phyloP scores from a whole-genome alignment of 2,797 vertebrate genomes.

The Huso huso region DNA sequence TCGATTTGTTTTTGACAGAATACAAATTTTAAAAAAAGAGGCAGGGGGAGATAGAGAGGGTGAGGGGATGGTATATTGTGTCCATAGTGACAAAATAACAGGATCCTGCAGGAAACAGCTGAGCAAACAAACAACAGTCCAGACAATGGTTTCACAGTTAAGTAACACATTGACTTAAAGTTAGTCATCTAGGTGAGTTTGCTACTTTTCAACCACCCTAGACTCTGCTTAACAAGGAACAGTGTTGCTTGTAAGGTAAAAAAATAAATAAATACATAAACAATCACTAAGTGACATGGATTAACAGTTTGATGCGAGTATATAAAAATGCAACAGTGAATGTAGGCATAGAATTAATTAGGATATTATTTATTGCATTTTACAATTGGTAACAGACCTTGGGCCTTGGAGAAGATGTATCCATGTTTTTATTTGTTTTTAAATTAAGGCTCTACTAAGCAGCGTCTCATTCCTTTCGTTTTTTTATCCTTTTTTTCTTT shows the following conservation, averaged over 20 bases:
- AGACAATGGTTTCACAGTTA: slow-evolving; percentile 30
- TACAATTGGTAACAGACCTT: too few relatives aligned
- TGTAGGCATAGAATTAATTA: too few relatives aligned
- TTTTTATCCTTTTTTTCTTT: too few relatives aligned
- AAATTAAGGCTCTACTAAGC: too few relatives aligned
- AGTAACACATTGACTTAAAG: background rate
- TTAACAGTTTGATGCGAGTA: background rate
- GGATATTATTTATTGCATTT: too few relatives aligned
- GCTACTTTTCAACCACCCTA: background rate
- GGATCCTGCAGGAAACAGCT: slow-evolving; percentile 25
- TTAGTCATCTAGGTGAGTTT: background rate
- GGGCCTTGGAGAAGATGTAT: too few relatives aligned
- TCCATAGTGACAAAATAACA: slow-evolving; percentile 15
- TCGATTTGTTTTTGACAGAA: background rate
- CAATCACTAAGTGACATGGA: background rate
- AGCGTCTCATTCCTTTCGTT: too few relatives aligned
- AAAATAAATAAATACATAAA: background rate
- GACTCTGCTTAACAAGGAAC: background rate
- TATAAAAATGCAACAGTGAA: background rate
- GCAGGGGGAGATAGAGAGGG: background rate
- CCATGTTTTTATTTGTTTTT: too few relatives aligned
- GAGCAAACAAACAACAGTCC: slow-evolving; percentile 21
- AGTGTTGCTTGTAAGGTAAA: background rate
- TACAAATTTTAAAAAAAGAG: background rate
- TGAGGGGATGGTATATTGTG: background rate